Conservation (phyloP, 2,797 vertebrate species). For the Xerus rutilus region DNA sequence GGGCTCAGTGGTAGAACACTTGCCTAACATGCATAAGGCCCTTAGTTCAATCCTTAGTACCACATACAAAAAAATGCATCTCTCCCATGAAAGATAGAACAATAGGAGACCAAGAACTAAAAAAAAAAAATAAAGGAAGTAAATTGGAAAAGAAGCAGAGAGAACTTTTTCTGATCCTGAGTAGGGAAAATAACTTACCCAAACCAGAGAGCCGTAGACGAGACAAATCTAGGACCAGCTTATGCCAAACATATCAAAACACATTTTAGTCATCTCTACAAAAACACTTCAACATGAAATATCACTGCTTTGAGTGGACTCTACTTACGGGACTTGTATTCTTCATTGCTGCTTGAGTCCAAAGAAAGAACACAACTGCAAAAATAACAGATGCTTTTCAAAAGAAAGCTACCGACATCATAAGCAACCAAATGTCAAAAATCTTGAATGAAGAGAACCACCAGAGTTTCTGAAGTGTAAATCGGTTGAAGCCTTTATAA, state of each 20-base stretch:
- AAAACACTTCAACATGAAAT: neutral
- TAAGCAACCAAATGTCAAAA: neutral
- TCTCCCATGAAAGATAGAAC: neutral
- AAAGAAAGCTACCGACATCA: neutral
- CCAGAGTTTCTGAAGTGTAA: constrained; percentile 42
- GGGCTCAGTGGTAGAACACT: neutral
- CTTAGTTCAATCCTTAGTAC: neutral
- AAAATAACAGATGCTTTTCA: constrained; percentile 53
- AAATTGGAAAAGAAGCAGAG: constrained; percentile 15
- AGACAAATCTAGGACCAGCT: neutral
- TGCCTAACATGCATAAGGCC: neutral
- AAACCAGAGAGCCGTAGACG: neutral
- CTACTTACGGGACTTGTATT: constrained; percentile 91
- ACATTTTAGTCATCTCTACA: neutral
- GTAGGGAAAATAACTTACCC: neutral
- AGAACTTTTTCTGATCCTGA: constrained; percentile 15
- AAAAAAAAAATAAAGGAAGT: neutral
- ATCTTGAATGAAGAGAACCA: neutral
- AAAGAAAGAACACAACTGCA: constrained; percentile 68
- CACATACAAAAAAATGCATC: neutral
- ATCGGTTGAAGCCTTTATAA: neutral
- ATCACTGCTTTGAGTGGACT: neutral
- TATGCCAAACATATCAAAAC: constrained; percentile 3
- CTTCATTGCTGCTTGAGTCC: constrained; percentile 90
- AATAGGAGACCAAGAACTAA: neutral